Evolutionary conservation across 2,888 invertebrate species (phyloP).

Genomic region (Podotricha telesiphe): DNA sequence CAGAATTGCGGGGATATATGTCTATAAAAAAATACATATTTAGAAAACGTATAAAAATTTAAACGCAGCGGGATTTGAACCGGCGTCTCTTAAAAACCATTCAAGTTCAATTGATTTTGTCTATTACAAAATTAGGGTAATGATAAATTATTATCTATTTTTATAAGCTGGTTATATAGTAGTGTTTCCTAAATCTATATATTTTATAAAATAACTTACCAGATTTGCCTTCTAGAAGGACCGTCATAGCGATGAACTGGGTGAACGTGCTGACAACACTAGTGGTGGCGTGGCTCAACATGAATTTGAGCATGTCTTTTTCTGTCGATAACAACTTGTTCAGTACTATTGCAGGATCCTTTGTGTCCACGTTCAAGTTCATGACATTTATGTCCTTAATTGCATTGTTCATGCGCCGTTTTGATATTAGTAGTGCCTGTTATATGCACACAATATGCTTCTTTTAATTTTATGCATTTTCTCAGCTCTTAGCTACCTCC

Average conservation of each 20-base stretch:
- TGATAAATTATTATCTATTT: too few species aligned
- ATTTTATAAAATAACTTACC: constrained; percentile 56
- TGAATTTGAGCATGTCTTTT: constrained; percentile 52
- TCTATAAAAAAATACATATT: too few species aligned
- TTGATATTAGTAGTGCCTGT: constrained; percentile 47
- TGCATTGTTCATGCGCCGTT: constrained; percentile 56
- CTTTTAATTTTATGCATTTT: too few species aligned
- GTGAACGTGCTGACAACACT: constrained; percentile 78
- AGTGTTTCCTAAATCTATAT: too few species aligned
- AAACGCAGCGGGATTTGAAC: too few species aligned
- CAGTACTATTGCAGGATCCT: constrained; percentile 56
- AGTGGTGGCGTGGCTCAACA: constrained; percentile 69
- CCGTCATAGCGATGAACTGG: constrained; percentile 81
- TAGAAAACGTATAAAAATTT: too few species aligned
- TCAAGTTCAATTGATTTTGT: too few species aligned
- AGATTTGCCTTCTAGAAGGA: constrained; percentile 77
- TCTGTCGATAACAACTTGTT: constrained; percentile 57
- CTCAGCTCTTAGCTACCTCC: too few species aligned
- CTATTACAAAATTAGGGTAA: too few species aligned
- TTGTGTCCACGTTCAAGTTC: constrained; percentile 55
- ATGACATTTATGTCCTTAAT: constrained; percentile 58
- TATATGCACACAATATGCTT: neutral
- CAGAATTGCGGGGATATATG: too few species aligned
- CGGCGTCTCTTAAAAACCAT: too few species aligned
- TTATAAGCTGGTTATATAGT: too few species aligned